Conservation (phyloP, 2,113 vertebrate genomes). For the Podiceps cristatus region DNA sequence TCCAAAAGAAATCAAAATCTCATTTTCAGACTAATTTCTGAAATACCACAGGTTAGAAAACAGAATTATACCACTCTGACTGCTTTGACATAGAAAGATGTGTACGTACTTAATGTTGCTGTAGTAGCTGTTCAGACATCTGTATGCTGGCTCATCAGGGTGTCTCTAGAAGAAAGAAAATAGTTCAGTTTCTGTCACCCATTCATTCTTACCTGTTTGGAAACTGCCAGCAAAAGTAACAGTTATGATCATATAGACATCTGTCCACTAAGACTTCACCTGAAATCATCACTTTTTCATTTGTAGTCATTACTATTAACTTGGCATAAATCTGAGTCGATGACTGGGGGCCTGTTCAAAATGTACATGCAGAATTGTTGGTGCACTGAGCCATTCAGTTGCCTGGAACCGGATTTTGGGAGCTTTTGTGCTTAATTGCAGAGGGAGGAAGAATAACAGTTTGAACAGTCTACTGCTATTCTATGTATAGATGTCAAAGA, state of each 20-base stretch:
- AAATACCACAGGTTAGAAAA: neutral
- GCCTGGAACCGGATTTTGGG: neutral
- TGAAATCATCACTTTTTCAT: neutral
- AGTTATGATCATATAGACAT: neutral
- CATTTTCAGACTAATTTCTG: neutral
- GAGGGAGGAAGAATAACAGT: neutral
- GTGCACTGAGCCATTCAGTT: neutral
- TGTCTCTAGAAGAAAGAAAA: neutral
- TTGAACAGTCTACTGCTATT: neutral
- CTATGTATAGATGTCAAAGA: neutral
- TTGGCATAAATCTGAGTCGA: neutral
- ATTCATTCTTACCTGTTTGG: neutral
- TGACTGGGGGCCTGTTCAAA: neutral
- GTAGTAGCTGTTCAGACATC: neutral
- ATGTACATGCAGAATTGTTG: rapidly evolving
- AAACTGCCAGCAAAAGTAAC: neutral
- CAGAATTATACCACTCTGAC: neutral
- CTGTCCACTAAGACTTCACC: neutral
- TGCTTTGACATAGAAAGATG: neutral
- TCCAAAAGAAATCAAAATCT: neutral
- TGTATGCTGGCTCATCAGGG: neutral
- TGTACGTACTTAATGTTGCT: neutral
- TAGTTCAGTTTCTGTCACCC: neutral
- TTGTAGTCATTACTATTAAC: neutral
- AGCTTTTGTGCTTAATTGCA: neutral